Conservation (phyloP, 2,888 invertebrate species). For the Linhomoeus sp. region DNA sequence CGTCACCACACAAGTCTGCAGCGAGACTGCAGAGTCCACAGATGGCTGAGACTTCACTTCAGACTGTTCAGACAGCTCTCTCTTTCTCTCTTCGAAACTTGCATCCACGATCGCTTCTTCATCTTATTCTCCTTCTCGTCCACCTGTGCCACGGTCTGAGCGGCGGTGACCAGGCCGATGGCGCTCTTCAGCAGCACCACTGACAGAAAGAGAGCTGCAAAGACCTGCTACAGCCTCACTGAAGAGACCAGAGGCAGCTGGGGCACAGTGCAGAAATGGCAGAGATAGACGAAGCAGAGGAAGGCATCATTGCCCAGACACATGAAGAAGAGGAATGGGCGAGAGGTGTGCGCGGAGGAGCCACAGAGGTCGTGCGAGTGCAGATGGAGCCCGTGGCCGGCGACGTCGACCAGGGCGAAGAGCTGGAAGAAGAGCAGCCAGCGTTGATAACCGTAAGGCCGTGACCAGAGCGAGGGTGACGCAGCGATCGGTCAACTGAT, state of each 20-base stretch:
- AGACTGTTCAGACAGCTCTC: too few relatives aligned
- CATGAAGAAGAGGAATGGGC: conserved; percentile 69
- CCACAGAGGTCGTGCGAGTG: conserved; percentile 71
- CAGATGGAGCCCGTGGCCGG: conserved; percentile 85
- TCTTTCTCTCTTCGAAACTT: too few relatives aligned
- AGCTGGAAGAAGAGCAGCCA: conserved; percentile 84
- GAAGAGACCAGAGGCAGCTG: conserved; percentile 49
- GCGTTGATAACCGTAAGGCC: conserved; percentile 74
- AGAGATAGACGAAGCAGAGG: conserved; percentile 71
- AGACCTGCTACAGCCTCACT: conserved; percentile 2
- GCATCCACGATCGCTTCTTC: too few relatives aligned
- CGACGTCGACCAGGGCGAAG: conserved; percentile 78
- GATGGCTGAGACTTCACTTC: too few relatives aligned
- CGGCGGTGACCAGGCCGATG: conserved; percentile 72
- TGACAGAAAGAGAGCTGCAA: conserved; percentile 47
- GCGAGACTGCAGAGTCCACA: too few relatives aligned
- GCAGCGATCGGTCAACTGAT: conserved; percentile 86
- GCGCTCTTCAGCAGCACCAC: conserved; percentile 64
- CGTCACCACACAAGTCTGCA: too few relatives aligned
- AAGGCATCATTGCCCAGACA: conserved; percentile 95
- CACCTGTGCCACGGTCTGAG: too few relatives aligned
- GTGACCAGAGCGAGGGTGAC: conserved; percentile 82
- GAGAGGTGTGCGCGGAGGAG: conserved; percentile 69
- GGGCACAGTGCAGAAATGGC: conserved; percentile 74
- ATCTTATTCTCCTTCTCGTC: too few relatives aligned